Base-by-base conservation (phyloP, 2,888 invertebrate species). In the Limnephilus lunatus region DNA sequence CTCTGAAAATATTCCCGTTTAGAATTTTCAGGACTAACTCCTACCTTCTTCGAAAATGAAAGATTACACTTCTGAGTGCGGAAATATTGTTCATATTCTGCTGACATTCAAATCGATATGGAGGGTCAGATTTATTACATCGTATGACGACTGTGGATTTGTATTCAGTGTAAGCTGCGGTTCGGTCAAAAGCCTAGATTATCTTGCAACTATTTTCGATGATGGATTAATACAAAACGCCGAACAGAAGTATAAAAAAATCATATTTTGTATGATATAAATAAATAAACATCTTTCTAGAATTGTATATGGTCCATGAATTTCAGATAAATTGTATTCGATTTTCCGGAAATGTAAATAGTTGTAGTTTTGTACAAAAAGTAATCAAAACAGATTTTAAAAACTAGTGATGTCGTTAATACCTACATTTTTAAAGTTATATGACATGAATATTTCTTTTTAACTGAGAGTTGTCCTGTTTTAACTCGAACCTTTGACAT, bases 51-150 rank as follows among this genome's bases (percentile, higher is more conserved):
- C 31, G 32, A 31, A 82, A 82, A 82, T 82, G 82, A 82, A 82
- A 31, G 82, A 82, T 82, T 82, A 82, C 15, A 82, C 82, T 82
- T 32, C 31, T 32, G 32, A 82, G 82, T 82, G 82, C 82, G 30
- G 82, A 82, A 82, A 82, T 32, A 82, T 82, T 82, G 82, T 82
- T 32, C 30, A 32, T 32, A 82, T 82, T 82, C 82, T 82, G 82
- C 82, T 82, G 82, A 82, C 82, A 82, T 82, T 31, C 82, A 82
- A 31, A 82, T 82, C 82, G 82, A 82, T 82, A 82, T 31, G 3
- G 82, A 32, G 82, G 30, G 31, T 32, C 19, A 82, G 30, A 32
- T 31, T 82, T 32, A 82, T 32, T 82, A 31, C 31, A 32, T 82
- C 14, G 31, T 32, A 14, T 32, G 32, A 32, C 30, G 31, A 15